A percentile compares a stretch with the other conserved stretches of the same genome.
Evolutionary conservation across 2,888 invertebrate species (phyloP).

Genomic region (Drosophila paucipuncta): DNA sequence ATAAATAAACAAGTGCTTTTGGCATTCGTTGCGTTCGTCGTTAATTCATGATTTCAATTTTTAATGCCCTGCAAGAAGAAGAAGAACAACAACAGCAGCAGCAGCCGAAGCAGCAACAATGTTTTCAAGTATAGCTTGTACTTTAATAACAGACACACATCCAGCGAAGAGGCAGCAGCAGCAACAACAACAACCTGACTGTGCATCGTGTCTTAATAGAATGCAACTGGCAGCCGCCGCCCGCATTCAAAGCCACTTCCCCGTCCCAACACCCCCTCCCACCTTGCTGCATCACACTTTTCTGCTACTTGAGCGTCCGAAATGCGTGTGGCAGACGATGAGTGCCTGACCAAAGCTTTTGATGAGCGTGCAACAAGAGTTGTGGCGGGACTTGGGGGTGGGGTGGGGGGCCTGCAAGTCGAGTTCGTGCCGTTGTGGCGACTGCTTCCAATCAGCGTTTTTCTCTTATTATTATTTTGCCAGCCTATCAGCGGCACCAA

Average conservation of each 20-base stretch:
- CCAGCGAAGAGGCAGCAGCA: slow-evolving; percentile 31
- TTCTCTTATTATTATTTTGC: slow-evolving; percentile 63
- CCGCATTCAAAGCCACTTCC: slow-evolving; percentile 58
- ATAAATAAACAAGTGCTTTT: slow-evolving; percentile 81
- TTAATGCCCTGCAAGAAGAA: slow-evolving; percentile 68
- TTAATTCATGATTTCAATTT: slow-evolving; percentile 81
- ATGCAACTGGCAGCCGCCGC: slow-evolving; percentile 70
- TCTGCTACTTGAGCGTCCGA: slow-evolving; percentile 61
- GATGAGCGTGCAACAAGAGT: background rate
- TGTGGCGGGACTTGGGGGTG: background rate
- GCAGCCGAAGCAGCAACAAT: slow-evolving; percentile 40
- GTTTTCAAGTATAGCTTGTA: slow-evolving; percentile 66
- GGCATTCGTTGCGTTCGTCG: slow-evolving; percentile 76
- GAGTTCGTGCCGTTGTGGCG: slow-evolving; percentile 41
- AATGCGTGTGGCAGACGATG: slow-evolving; percentile 73
- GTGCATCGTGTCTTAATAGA: slow-evolving; percentile 69
- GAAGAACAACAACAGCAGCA: slow-evolving; percentile 34
- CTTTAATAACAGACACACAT: slow-evolving; percentile 67
- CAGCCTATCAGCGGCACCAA: slow-evolving; percentile 59
- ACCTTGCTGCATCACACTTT: slow-evolving; percentile 32
- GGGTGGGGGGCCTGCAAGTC: background rate
- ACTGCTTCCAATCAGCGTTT: slow-evolving; percentile 56
- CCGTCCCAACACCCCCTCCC: background rate
- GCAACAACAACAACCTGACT: slow-evolving; percentile 51
- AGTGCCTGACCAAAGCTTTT: slow-evolving; percentile 26